Base-by-base conservation (phyloP, 2,797 vertebrate species). In the Prunella strophiata region DNA sequence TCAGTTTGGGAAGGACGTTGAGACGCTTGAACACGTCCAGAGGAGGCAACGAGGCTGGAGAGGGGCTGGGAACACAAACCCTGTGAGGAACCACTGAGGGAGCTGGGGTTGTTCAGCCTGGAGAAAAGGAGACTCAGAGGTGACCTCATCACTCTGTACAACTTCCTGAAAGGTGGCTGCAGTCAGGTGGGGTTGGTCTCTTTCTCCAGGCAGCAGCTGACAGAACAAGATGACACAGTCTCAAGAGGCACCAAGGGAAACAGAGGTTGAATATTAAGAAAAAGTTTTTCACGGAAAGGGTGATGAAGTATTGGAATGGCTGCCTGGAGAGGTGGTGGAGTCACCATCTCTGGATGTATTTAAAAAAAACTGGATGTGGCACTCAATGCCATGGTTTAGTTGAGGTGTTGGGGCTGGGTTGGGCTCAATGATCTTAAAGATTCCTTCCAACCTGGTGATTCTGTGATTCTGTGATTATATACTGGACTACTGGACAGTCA, bases 131-230 rank as follows among this genome's bases (percentile, higher is more conserved):
- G 32, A 10, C 38, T 34, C 70, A 34, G 30, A 2, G 16, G n/a
- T 11, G 54, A 58, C 42, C 16, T 18, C 8, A 32, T 25, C 11
- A 11, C 34, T 38, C 21, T 9, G 19, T 13, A 16, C 10, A 59
- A 1, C 10, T 38, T 2, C 42, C 55, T 59, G 55, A 32, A 15
- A 15, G 55, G 52, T 12, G 13, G 6, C 1, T 61, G 34, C 20
- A 1, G 7, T 26, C 57, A 50, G 29, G 8, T 40, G 29, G 29
- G 30, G 13, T 8, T 0, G 2, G n/a, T n/a, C 36, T 61, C 57
- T 50, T 11, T 2, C 2, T 3, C 73, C 52, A 40, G 57, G 6
- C 26, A 40, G 2, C 45, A 57, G 20, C 8, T 42, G 47, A 17
- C 73, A 27, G 14, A 51, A n/a, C 1, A 0, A 50, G 45, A 75